Conservation (phyloP, 2,797 vertebrate genomes). For the Sternotherus odoratus region DNA sequence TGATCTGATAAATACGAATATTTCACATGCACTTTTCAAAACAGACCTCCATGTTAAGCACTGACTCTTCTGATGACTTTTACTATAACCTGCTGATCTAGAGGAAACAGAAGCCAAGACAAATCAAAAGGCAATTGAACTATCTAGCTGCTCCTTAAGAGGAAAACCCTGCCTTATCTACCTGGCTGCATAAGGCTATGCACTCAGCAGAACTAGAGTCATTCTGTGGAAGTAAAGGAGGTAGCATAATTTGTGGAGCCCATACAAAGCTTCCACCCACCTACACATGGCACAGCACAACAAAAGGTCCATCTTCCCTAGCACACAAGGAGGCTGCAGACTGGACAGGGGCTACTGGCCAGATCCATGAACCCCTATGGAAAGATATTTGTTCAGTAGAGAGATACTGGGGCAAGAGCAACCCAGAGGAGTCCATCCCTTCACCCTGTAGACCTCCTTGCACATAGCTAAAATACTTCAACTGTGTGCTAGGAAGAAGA, state of each 20-base stretch:
- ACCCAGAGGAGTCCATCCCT: neutral
- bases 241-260: neutral
- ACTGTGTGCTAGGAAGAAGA: neutral
- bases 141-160: neutral
- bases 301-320: neutral
- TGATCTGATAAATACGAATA: neutral
- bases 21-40: neutral
- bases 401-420: neutral
- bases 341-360: neutral
- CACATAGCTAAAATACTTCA: neutral
- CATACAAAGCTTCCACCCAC: neutral
- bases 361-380: neutral
- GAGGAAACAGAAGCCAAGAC: neutral
- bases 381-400: neutral
- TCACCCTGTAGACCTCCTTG: neutral
- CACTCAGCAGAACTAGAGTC: neutral
- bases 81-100: neutral
- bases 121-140: neutral
- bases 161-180: neutral
- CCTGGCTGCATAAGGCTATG: neutral
- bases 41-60: neutral
- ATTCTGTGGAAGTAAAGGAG: neutral
- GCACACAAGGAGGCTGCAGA: neutral
- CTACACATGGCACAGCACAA: neutral
- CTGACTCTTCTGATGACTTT: neutral